Percentiles rank a stretch among this genome's conserved stretches.
phyloP scores from a whole-genome alignment of 2,888 invertebrate genomes.

The Drosophila gaucha region DNA sequence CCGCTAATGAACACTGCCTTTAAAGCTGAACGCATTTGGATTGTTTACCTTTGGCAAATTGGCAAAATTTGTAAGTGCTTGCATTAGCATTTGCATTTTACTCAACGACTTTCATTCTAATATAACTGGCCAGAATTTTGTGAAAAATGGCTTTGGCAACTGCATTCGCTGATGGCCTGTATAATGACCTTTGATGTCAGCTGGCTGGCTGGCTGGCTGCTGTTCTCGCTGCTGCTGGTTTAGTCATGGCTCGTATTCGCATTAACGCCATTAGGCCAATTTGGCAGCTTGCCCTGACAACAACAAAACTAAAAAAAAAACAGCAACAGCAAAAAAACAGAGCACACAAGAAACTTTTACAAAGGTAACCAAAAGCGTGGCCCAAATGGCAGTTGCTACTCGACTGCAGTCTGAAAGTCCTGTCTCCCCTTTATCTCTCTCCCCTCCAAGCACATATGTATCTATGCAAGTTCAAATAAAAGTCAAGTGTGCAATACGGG shows the following conservation, averaged over 20 bases:
- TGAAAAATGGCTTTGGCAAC: conserved; percentile 52
- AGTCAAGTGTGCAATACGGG: conserved; percentile 65
- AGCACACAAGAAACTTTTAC: conserved; percentile 43
- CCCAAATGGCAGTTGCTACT: conserved; percentile 35
- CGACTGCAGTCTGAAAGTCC: conserved; percentile 29
- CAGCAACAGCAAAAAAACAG: conserved; percentile 14
- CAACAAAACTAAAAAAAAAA: background rate
- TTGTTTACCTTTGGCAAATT: conserved; percentile 51
- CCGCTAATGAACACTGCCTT: background rate
- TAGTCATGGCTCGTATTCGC: conserved; percentile 74
- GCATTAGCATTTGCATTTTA: conserved; percentile 43
- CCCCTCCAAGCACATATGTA: conserved; percentile 61
- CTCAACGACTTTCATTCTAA: conserved; percentile 13
- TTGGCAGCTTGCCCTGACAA: conserved; percentile 72
- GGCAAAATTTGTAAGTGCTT: conserved; percentile 54
- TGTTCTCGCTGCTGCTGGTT: no score
- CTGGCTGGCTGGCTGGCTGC: conserved; percentile 40
- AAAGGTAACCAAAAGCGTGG: conserved; percentile 69
- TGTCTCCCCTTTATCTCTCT: conserved; percentile 2
- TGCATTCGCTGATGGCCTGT: conserved; percentile 55
- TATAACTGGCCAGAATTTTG: conserved; percentile 30
- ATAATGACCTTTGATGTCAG: conserved; percentile 65
- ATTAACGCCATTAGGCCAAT: conserved; percentile 81
- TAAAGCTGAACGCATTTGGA: background rate
- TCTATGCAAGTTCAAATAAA: conserved; percentile 78